A percentile compares a stretch with the other conserved stretches of the same genome.
These are phyloP conservation scores for Sarcophilus harrisii DNA, from an alignment of 2,797 vertebrate species.

Conservation along the genomic window DNA sequence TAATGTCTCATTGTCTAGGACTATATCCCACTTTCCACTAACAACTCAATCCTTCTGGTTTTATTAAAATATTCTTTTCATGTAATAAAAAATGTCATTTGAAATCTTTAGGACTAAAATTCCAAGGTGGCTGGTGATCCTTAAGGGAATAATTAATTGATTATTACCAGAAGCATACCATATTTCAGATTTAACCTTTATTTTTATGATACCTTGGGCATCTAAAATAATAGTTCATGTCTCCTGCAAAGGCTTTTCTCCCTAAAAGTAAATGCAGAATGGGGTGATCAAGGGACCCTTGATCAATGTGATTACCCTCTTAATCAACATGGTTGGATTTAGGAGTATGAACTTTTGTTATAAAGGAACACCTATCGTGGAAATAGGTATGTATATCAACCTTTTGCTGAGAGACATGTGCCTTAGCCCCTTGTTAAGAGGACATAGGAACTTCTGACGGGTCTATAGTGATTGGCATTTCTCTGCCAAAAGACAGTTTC, in stretches of 20 bases:
- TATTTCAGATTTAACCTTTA: slow-evolving; percentile 25
- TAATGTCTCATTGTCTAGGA: fast-evolving
- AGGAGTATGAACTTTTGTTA: not conserved
- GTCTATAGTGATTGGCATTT: not conserved
- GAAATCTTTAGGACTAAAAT: not conserved
- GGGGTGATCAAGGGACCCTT: not conserved
- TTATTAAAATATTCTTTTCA: slow-evolving; percentile 44
- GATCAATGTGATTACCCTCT: not conserved
- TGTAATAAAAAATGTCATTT: not conserved
- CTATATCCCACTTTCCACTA: not conserved
- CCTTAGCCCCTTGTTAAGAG: not conserved
- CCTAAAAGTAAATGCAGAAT: not conserved
- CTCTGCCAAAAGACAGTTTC: not conserved
- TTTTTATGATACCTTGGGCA: slow-evolving; percentile 50
- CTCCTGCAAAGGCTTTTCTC: not conserved
- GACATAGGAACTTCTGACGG: not conserved
- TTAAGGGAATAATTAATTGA: not conserved
- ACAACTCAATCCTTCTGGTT: not conserved
- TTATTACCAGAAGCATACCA: not conserved
- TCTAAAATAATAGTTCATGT: slow-evolving; percentile 40
- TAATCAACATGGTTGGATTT: not conserved
- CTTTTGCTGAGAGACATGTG: not conserved
- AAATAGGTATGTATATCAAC: not conserved
- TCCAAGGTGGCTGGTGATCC: not conserved
- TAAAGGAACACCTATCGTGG: not conserved